A percentile compares a stretch with the other conserved stretches of the same genome.
phyloP scores from a whole-genome alignment of 2,888 invertebrate genomes.

The Eupsilia transversa region DNA sequence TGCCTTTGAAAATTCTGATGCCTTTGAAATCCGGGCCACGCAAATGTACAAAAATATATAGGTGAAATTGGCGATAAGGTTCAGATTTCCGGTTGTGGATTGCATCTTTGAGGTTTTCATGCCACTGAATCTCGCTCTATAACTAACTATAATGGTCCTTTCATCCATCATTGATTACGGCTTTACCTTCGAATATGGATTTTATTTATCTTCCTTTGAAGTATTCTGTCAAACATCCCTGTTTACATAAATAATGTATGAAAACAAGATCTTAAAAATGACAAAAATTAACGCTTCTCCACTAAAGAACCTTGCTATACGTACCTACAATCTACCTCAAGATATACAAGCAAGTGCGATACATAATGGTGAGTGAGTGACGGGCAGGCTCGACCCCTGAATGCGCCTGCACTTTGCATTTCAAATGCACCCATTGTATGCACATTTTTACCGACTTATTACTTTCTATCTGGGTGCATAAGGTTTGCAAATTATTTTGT shows the following conservation, averaged over 20 bases:
- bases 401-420: constrained; percentile 87
- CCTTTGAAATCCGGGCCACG: neutral
- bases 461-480: constrained; percentile 82
- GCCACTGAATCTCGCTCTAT: neutral
- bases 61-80: neutral
- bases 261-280: neutral
- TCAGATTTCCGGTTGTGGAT: neutral
- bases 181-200: neutral
- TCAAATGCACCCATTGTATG: constrained; percentile 90
- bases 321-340: constrained; percentile 12
- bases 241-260: neutral
- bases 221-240: neutral
- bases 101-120: neutral
- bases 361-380: constrained; percentile 81
- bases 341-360: constrained; percentile 70
- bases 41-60: neutral
- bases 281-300: constrained; percentile 11
- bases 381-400: constrained; percentile 79
- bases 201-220: neutral
- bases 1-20: neutral
- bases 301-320: neutral
- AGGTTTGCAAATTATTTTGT: constrained; percentile 64
- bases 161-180: neutral
- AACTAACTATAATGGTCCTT: neutral
- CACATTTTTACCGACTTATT: constrained; percentile 90